phyloP scores from a whole-genome alignment of 1,140 invertebrate genomes.

The Ceratina japonica region DNA sequence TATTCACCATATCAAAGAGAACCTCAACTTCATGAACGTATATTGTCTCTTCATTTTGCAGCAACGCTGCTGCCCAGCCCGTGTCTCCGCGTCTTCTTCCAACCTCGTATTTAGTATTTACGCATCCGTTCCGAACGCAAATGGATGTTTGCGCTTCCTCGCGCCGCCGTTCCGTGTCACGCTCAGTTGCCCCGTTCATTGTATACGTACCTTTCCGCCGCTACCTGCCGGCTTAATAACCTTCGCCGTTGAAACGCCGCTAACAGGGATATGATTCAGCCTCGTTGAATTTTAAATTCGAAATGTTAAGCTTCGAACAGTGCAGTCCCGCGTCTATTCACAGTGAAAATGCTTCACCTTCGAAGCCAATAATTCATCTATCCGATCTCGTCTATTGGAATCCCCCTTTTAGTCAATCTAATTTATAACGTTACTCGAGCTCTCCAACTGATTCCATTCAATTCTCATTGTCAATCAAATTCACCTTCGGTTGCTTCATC shows the following conservation, averaged over 20 bases:
- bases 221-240: slow-evolving; percentile 28
- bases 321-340: neutral
- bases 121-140: slow-evolving; percentile 28
- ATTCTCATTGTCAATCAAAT: slow-evolving; percentile 4
- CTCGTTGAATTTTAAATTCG: slow-evolving; percentile 14
- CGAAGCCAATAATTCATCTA: neutral
- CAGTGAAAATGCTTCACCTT: neutral
- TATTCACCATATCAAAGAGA: slow-evolving; percentile 58
- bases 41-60: slow-evolving; percentile 32
- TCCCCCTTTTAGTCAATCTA: neutral
- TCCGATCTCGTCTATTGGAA: neutral
- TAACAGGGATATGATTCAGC: neutral
- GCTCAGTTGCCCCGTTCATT: slow-evolving; percentile 30
- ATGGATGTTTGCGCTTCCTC: slow-evolving; percentile 38
- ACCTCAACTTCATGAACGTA: no score
- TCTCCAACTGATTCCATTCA: neutral
- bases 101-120: neutral
- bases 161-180: slow-evolving; percentile 35
- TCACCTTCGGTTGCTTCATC: neutral
- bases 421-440: neutral
- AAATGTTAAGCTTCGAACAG: no score
- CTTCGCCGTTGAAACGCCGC: slow-evolving; percentile 23
- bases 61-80: neutral
- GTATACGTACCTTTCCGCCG: slow-evolving; percentile 22
- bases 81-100: no score